These are phyloP conservation scores for Pollenia griseotomentosa DNA, from an alignment of 2,888 invertebrate genomes.

Conservation along the genomic window DNA sequence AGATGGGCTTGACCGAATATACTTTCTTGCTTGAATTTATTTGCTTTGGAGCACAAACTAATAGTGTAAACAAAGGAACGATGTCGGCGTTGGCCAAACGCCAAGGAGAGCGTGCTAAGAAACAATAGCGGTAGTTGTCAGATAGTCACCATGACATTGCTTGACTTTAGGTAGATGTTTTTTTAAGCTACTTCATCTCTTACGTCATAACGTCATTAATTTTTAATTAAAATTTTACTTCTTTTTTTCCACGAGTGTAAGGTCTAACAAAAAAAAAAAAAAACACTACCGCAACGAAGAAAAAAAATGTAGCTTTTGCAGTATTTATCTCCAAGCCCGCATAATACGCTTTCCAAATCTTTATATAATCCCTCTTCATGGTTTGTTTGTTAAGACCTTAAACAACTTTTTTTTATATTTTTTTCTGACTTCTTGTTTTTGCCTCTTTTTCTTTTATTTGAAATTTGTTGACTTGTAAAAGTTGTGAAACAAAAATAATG, in stretches of 20 bases:
- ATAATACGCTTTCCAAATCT: slow-evolving; percentile 54
- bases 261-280: background rate
- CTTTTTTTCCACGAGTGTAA: slow-evolving; percentile 31
- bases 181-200: too few relatives aligned
- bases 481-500: slow-evolving; percentile 58
- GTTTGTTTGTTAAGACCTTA: slow-evolving; percentile 60
- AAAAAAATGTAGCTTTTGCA: slow-evolving; percentile 28
- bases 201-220: too few relatives aligned
- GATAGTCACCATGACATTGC: too few relatives aligned
- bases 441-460: slow-evolving; percentile 6
- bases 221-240: too few relatives aligned
- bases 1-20: too few relatives aligned
- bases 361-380: slow-evolving; percentile 65
- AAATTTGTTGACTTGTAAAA: slow-evolving; percentile 58
- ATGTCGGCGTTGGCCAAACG: too few relatives aligned
- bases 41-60: too few relatives aligned
- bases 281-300: background rate
- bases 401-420: slow-evolving; percentile 19
- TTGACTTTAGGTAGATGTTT: too few relatives aligned
- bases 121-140: too few relatives aligned
- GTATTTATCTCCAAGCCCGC: slow-evolving; percentile 57
- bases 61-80: too few relatives aligned
- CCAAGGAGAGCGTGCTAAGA: too few relatives aligned
- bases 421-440: slow-evolving; percentile 35
- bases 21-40: too few relatives aligned